phyloP scores from a whole-genome alignment of 2,888 invertebrate genomes.

The Leptinotarsa peninsularis region DNA sequence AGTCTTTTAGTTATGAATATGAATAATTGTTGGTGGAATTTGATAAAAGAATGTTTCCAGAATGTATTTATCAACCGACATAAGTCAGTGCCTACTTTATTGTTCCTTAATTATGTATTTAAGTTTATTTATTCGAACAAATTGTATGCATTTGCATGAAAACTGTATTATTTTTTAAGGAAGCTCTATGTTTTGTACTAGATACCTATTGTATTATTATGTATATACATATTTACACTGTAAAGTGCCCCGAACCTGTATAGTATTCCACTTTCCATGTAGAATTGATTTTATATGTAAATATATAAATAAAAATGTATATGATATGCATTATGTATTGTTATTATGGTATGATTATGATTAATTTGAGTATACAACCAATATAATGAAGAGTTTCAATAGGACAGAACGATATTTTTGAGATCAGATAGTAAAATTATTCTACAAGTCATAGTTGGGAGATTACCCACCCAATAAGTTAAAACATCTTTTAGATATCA shows the following conservation, averaged over 20 bases:
- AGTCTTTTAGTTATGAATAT: conserved; percentile 40
- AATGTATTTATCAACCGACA: conserved; percentile 8
- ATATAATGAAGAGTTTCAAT: no score
- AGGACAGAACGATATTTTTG: no score
- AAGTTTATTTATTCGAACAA: conserved; percentile 34
- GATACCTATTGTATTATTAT: conserved; percentile 37
- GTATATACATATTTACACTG: conserved; percentile 35
- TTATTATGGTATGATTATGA: not conserved
- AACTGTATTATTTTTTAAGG: conserved; percentile 17
- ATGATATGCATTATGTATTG: conserved; percentile 14
- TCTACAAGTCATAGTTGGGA: no score
- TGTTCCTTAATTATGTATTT: conserved; percentile 34
- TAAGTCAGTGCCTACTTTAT: conserved; percentile 16
- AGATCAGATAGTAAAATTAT: no score
- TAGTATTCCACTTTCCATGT: conserved; percentile 11
- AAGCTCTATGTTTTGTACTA: conserved; percentile 10
- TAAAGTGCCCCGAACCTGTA: conserved; percentile 34
- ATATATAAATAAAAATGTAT: conserved; percentile 22
- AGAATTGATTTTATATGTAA: conserved; percentile 23
- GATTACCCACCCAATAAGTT: no score
- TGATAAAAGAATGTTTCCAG: conserved; percentile 18
- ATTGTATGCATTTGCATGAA: conserved; percentile 30
- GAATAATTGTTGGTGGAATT: conserved; percentile 29
- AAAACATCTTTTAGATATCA: no score
- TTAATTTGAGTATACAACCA: no score